These are phyloP conservation scores for Buceros bicornis DNA, from an alignment of 2,797 vertebrate species.

Conservation along the genomic window DNA sequence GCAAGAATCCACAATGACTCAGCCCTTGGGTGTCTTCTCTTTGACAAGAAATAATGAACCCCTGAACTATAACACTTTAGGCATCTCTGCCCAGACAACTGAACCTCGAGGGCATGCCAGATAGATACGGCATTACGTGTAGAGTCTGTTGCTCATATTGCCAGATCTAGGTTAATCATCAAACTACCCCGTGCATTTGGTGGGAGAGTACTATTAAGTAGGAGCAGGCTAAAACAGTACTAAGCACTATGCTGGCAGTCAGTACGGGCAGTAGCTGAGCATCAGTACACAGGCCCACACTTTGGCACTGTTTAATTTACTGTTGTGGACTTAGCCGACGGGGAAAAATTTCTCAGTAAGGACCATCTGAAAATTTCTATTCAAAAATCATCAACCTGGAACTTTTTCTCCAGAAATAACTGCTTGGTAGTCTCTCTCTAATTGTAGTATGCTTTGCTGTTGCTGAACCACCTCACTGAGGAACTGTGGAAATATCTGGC, in stretches of 20 bases:
- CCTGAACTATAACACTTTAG: background rate
- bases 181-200: background rate
- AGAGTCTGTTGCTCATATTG: accelerated
- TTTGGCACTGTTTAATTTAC: background rate
- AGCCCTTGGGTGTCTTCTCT: background rate
- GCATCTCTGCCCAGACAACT: accelerated
- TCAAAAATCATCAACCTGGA: background rate
- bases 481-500: background rate
- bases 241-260: background rate
- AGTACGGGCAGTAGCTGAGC: background rate
- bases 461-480: background rate
- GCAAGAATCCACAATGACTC: background rate
- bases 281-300: background rate
- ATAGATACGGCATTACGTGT: background rate
- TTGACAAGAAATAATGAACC: background rate
- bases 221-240: background rate
- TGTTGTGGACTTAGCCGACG: background rate
- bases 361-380: background rate
- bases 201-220: background rate
- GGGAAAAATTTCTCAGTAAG: background rate
- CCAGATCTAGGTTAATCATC: background rate
- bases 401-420: background rate
- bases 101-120: accelerated
- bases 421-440: background rate
- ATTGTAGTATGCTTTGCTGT: background rate